These are phyloP conservation scores for Scolopax rusticola DNA, from an alignment of 2,797 vertebrate genomes.

Conservation along the genomic window DNA sequence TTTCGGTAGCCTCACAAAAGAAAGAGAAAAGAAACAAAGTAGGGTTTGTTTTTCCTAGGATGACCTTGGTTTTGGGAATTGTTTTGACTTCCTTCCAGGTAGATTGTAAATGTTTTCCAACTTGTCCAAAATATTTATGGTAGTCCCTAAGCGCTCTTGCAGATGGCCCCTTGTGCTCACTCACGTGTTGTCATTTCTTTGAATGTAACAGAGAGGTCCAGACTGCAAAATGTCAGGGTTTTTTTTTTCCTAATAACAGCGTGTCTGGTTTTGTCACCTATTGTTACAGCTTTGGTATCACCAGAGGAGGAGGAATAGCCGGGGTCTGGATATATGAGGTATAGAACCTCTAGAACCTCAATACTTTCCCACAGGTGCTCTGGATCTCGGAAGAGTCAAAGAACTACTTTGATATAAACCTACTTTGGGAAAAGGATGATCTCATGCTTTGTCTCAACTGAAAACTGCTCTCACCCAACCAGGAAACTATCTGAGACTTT, in stretches of 20 bases:
- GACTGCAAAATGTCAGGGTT: not conserved
- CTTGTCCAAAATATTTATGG: not conserved
- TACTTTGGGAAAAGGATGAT: not conserved
- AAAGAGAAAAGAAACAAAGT: not conserved
- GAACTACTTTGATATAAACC: not conserved
- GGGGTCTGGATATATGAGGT: not conserved
- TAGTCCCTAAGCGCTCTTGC: not conserved
- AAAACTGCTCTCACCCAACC: not conserved
- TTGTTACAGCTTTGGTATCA: not conserved
- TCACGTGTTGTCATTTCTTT: not conserved
- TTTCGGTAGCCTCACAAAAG: not conserved
- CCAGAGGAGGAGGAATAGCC: not conserved
- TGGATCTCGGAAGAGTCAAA: not conserved
- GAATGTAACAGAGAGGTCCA: not conserved
- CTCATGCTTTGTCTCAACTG: not conserved
- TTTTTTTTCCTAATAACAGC: not conserved
- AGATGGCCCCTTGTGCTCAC: not conserved
- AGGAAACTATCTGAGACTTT: not conserved
- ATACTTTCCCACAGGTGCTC: not conserved
- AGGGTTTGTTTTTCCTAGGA: not conserved
- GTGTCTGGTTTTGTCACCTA: not conserved
- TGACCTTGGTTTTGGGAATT: not conserved
- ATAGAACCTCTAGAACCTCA: not conserved
- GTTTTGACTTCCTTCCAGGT: not conserved
- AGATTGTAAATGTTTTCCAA: not conserved